Percentiles rank a stretch among this genome's conserved stretches.
phyloP scores from a whole-genome alignment of 1,140 invertebrate genomes.

The Bombus haemorrhoidalis region DNA sequence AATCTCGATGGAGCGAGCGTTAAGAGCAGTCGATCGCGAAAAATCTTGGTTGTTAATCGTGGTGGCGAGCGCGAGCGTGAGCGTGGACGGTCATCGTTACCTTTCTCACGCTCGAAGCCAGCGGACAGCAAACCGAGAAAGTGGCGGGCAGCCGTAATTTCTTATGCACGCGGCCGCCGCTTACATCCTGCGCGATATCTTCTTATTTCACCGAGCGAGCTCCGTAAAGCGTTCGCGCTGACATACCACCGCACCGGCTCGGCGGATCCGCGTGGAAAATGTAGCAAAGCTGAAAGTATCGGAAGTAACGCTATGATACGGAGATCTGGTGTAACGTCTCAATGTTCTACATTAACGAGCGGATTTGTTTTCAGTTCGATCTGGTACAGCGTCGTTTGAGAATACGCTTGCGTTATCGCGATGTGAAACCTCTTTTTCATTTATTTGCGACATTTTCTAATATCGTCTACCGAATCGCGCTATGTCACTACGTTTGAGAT shows the following conservation, averaged over 20 bases:
- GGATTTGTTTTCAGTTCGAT: background rate
- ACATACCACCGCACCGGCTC: background rate
- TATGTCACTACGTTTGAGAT: background rate
- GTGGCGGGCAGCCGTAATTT: slow-evolving; percentile 67
- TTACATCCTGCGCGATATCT: slow-evolving; percentile 67
- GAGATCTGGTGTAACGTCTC: background rate
- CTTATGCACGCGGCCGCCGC: slow-evolving; percentile 51
- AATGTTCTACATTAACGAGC: background rate
- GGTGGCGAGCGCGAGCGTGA: slow-evolving; percentile 20
- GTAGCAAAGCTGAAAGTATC: slow-evolving; percentile 2
- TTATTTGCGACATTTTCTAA: too few relatives aligned
- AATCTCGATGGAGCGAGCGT: background rate
- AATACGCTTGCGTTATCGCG: background rate
- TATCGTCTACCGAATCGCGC: background rate
- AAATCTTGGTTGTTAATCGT: slow-evolving; percentile 46
- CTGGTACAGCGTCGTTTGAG: background rate
- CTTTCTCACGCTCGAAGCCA: slow-evolving; percentile 60
- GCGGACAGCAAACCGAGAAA: slow-evolving; percentile 70
- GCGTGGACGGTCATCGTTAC: slow-evolving; percentile 57
- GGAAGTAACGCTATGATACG: background rate
- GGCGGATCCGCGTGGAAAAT: slow-evolving; percentile 16
- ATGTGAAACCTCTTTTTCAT: too few relatives aligned
- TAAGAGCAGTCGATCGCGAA: slow-evolving; percentile 44
- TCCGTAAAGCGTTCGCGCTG: slow-evolving; percentile 53
- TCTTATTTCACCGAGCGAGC: slow-evolving; percentile 39